Conservation (phyloP, 1,140 invertebrate species). For the Platyura marginata region DNA sequence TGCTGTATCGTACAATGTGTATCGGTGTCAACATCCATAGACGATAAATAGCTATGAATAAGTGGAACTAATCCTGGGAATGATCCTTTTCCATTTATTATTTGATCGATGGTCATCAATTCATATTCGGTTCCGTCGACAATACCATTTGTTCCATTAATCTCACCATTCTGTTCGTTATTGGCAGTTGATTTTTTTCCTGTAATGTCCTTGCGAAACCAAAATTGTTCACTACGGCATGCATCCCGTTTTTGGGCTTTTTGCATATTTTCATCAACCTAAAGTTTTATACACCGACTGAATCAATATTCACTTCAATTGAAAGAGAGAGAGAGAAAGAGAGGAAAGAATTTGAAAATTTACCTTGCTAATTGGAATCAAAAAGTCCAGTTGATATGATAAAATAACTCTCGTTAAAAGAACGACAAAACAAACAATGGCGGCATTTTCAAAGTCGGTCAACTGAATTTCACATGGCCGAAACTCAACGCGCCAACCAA, state of each 20-base stretch:
- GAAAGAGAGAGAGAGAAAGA: too few relatives aligned
- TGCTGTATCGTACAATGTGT: slow-evolving; percentile 93
- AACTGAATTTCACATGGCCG: slow-evolving; percentile 96
- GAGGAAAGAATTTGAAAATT: too few relatives aligned
- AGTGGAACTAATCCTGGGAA: slow-evolving; percentile 93
- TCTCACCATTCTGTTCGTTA: slow-evolving; percentile 8
- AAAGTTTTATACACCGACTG: slow-evolving; percentile 39
- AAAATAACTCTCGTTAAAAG: slow-evolving; percentile 91
- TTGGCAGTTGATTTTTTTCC: slow-evolving; percentile 13
- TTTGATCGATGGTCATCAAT: slow-evolving; percentile 83
- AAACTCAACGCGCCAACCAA: slow-evolving; percentile 99
- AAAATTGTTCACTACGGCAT: slow-evolving; percentile 64
- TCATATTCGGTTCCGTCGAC: slow-evolving; percentile 31
- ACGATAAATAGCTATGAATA: slow-evolving; percentile 80
- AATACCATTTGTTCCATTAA: slow-evolving; percentile 23
- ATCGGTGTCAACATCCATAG: slow-evolving; percentile 90
- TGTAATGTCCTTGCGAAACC: slow-evolving; percentile 72
- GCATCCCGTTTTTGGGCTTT: slow-evolving; percentile 84
- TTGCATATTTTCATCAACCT: slow-evolving; percentile 97
- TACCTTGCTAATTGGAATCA: slow-evolving; percentile 84
- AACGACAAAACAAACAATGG: slow-evolving; percentile 96
- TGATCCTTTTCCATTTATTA: slow-evolving; percentile 92
- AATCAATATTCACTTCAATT: too few relatives aligned
- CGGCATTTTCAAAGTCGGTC: slow-evolving; percentile 99
- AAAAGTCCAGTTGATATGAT: slow-evolving; percentile 88